Conservation (phyloP, 2,888 invertebrate species). For the Ernsta delagoae region DNA sequence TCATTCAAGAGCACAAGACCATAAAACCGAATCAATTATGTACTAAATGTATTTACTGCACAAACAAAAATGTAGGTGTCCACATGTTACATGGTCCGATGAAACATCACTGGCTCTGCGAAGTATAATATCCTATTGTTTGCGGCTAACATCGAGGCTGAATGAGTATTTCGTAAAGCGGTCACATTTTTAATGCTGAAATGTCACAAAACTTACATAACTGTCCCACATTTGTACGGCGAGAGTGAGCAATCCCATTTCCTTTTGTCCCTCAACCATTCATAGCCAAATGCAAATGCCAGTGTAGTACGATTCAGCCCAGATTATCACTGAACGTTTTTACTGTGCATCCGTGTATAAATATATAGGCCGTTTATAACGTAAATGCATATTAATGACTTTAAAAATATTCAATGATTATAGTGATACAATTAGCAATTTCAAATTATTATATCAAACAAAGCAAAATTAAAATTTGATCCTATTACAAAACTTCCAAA, state of each 20-base stretch:
- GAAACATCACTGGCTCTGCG: no score
- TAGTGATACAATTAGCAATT: no score
- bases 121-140: not conserved
- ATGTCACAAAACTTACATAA: slow-evolving; percentile 26
- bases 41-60: not conserved
- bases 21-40: no score
- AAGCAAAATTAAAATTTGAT: no score
- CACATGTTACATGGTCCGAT: not conserved
- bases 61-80: not conserved
- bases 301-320: slow-evolving; percentile 12
- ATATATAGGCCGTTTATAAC: not conserved
- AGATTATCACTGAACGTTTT: not conserved
- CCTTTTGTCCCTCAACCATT: slow-evolving; percentile 26
- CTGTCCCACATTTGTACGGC: slow-evolving; percentile 29
- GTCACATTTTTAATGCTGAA: slow-evolving; percentile 7
- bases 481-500: no score
- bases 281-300: slow-evolving; percentile 15
- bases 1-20: no score
- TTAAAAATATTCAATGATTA: no score
- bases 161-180: not conserved
- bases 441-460: no score
- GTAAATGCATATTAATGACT: not conserved
- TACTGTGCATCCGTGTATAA: not conserved
- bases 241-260: slow-evolving; percentile 13
- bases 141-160: not conserved